Base-by-base conservation (phyloP, 2,888 invertebrate genomes). In the Dynastes maya region DNA sequence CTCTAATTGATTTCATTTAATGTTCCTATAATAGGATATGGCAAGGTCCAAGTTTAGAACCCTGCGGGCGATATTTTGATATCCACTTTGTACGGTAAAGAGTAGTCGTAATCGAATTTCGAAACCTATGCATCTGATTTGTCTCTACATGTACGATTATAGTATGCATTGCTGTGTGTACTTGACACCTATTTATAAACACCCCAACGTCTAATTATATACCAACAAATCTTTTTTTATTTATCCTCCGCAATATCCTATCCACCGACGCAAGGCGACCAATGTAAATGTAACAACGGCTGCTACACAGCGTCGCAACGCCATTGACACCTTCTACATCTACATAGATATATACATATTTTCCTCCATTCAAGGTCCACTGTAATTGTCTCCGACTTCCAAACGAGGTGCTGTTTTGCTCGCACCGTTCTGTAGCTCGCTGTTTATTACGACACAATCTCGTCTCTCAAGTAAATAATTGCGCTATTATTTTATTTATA, bases 401-500 rank as follows among this genome's bases (percentile, higher is more conserved):
- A 9, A 72, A 16, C 37, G 13, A 16, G 58, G 40, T 29, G 55
- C 29, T 72, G 40, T 58, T 58, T 37, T 58, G 40, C 51, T 16
- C 37, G 40, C 53, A 53, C 6, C 5, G 2, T 49, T 27, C 37
- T 40, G 8, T 58, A 40, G 8, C 65, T 8, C 37, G 65, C 22
- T 1, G 37, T 67, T 49, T 45, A 37, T 72, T 72, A 32, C 72
- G 72, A 72, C 72, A 72, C 37, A 58, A 55, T 58, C 58, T 55
- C 51, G 53, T 27, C 76, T 67, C 37, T 37, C 65, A 76, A 76
- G 53, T 76, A 67, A 58, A 76, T 76, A 76, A 76, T 76, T 76
- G 76, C 76, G 76, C 40, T 58, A 76, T 65, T 76, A 76, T 76
- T 37, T 53, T 67, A 76, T 76, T 76, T 67, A 76, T 27, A 53